A percentile compares a stretch with the other conserved stretches of the same genome.
Conservation (phyloP, 2,888 invertebrate species). For the Drosophila nr. medialis region DNA sequence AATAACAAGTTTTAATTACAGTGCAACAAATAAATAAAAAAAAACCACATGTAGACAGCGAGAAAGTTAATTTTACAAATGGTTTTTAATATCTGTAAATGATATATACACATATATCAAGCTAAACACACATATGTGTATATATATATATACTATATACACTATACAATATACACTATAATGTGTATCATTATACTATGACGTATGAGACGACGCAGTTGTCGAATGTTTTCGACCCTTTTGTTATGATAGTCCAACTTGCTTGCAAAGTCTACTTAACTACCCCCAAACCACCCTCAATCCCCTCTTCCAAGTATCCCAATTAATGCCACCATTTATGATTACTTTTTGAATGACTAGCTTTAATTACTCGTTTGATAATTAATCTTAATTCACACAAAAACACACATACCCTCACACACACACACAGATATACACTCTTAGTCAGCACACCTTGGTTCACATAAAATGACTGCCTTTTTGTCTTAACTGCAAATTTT, state of each 20-base stretch:
- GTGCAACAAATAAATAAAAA: slow-evolving; percentile 38
- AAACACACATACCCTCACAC: too few species aligned
- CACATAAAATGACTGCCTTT: slow-evolving; percentile 45
- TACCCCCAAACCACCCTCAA: not conserved
- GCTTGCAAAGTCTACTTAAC: slow-evolving; percentile 5
- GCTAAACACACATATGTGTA: not conserved
- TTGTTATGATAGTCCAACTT: slow-evolving; percentile 7
- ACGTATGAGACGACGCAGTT: slow-evolving; percentile 50
- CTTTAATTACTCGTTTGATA: slow-evolving; percentile 65
- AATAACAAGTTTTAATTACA: slow-evolving; percentile 56
- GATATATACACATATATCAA: slow-evolving; percentile 30
- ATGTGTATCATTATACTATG: too few species aligned
- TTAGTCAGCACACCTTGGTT: slow-evolving; percentile 17
- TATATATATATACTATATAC: slow-evolving; percentile 16
- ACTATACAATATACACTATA: slow-evolving; percentile 35
- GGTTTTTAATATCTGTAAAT: slow-evolving; percentile 31
- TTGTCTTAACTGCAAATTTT: slow-evolving; percentile 29
- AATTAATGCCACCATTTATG: slow-evolving; percentile 41
- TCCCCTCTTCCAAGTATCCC: not conserved
- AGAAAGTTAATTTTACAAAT: too few species aligned
- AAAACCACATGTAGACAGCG: too few species aligned
- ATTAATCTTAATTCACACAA: slow-evolving; percentile 63
- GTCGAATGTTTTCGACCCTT: slow-evolving; percentile 47
- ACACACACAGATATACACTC: slow-evolving; percentile 20
- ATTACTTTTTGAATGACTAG: slow-evolving; percentile 66